phyloP scores from a whole-genome alignment of 1,140 invertebrate species.

The Mactra quadrangularis region DNA sequence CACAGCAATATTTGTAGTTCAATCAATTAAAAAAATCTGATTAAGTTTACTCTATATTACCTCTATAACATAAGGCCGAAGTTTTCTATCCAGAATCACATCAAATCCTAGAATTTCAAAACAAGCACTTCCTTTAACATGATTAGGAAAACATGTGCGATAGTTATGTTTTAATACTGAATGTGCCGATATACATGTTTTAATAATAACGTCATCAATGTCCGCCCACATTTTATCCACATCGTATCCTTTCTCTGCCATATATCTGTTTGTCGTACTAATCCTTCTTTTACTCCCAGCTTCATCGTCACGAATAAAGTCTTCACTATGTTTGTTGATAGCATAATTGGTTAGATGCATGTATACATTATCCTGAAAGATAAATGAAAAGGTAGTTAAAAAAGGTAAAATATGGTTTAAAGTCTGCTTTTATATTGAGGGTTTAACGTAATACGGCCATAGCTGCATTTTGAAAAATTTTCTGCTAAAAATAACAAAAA shows the following conservation, averaged over 20 bases:
- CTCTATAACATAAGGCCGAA: constrained; percentile 94
- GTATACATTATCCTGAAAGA: constrained; percentile 82
- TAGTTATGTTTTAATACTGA: constrained; percentile 94
- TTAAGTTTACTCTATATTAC: no score
- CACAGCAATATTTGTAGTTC: no score
- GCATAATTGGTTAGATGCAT: constrained; percentile 85
- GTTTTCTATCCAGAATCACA: constrained; percentile 92
- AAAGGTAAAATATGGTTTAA: no score
- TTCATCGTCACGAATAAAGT: constrained; percentile 89
- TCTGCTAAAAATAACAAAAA: no score
- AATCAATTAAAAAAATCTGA: no score
- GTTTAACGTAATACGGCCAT: no score
- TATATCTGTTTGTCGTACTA: constrained; percentile 91
- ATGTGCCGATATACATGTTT: constrained; percentile 93
- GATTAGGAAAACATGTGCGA: constrained; percentile 93
- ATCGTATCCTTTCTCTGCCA: constrained; percentile 89
- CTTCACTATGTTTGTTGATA: constrained; percentile 87
- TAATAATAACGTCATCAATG: constrained; percentile 95
- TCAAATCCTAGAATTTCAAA: constrained; percentile 96
- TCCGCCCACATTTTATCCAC: constrained; percentile 89
- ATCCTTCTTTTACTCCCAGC: constrained; percentile 93
- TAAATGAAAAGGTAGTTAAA: no score
- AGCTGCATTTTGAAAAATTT: no score
- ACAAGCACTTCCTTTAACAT: constrained; percentile 92
- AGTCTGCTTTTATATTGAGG: no score